Percentiles rank a stretch among this genome's conserved stretches.
These are phyloP conservation scores for Morone saxatilis DNA, from an alignment of 2,113 vertebrate genomes.

Conservation along the genomic window DNA sequence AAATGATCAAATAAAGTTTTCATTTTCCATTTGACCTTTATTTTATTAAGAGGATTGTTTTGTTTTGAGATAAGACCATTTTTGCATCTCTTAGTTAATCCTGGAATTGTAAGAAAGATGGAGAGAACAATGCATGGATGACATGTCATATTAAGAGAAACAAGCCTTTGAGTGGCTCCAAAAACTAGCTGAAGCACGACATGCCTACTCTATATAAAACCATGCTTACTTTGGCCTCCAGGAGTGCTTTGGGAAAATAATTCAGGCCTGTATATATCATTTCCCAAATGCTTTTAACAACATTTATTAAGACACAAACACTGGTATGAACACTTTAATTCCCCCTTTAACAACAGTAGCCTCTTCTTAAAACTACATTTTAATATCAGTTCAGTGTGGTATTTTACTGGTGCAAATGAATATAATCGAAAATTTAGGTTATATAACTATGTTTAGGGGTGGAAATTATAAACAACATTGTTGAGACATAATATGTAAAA, in stretches of 20 bases:
- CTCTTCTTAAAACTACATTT: neutral
- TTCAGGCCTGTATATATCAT: neutral
- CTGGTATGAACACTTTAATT: neutral
- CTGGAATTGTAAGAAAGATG: neutral
- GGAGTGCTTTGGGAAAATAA: neutral
- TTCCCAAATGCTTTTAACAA: neutral
- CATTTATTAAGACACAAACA: neutral
- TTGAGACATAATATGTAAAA: neutral
- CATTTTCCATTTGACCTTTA: neutral
- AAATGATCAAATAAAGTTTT: constrained; percentile 7
- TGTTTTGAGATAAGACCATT: constrained; percentile 6
- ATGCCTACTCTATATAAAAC: neutral
- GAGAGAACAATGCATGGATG: neutral
- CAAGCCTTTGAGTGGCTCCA: neutral
- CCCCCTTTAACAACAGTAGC: neutral
- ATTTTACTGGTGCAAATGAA: neutral
- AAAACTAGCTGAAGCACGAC: neutral
- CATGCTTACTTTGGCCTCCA: neutral
- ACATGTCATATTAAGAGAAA: neutral
- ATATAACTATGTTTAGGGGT: neutral
- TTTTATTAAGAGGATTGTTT: neutral
- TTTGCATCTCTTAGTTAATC: neutral
- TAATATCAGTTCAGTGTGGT: neutral
- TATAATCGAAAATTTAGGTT: neutral
- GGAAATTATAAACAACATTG: neutral